Base-by-base conservation (phyloP, 2,888 invertebrate species). In the Dyspetes luteomarginatus region DNA sequence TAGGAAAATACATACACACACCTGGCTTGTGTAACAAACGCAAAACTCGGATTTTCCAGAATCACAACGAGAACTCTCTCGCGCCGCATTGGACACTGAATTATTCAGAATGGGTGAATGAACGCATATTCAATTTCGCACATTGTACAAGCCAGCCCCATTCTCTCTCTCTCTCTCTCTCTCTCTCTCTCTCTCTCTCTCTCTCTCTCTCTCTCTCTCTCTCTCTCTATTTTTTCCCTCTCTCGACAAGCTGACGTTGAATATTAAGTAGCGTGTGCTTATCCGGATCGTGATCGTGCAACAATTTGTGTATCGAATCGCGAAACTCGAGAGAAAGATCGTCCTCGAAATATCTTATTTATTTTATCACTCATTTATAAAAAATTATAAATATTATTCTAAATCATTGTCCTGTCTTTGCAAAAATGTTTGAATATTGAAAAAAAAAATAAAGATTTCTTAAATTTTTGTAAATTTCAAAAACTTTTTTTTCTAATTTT, bases 231-330 rank as follows among this genome's bases (percentile, higher is more conserved):
- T 74, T 56, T 62, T 71, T 73, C 73, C 64, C 22, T 3, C 24
- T 36, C 77, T 56, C 50, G 68, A 65, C 36, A 30, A 41, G 36
- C 28, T 26, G 36, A 68, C 84, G 82, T 78, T 85, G 87, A 87
- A 87, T 87, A 87, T 87, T 87, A 87, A 87, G 83, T 82, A 71
- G 82, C n/a, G 74, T n/a, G n/a, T 78, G 84, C 85, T 87, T 85
- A 87, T 86, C 83, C 83, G 78, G 83, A 81, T 85, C 82, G 83
- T 85, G 85, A 87, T 83, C 82, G 77, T 75, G 81, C 73, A 77
- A 64, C 7, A 77, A 73, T 73, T 81, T 81, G 81, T 77, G 64
- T 77, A 73, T 69, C 72, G 72, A 56, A 56, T 52, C 41, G 28
- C 43, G 26, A 72, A 72, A 50, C 65, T 67, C 65, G 48, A 64